Conservation (phyloP, 2,888 invertebrate species). For the Nomada fucata region DNA sequence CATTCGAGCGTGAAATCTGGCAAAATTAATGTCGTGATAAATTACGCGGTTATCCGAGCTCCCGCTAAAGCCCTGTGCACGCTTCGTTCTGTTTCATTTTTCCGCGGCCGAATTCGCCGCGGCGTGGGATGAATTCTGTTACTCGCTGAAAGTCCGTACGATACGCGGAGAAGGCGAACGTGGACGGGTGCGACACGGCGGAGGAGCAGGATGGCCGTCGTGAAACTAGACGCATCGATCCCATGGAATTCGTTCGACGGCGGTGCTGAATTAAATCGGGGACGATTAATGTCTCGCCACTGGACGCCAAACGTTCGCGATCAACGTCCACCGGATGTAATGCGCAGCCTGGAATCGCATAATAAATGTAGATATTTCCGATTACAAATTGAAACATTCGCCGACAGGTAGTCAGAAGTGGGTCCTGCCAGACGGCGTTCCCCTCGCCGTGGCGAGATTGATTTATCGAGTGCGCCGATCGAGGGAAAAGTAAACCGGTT, state of each 20-base stretch:
- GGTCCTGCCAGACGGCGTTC: conserved; percentile 46
- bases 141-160: neutral
- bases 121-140: neutral
- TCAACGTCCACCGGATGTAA: conserved; percentile 45
- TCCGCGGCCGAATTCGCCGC: conserved; percentile 13
- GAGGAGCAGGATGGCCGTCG: neutral
- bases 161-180: neutral
- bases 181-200: no score
- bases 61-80: neutral
- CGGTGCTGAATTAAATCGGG: conserved; percentile 48
- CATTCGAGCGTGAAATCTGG: conserved; percentile 38
- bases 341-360: conserved; percentile 47
- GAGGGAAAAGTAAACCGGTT: conserved; percentile 59
- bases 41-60: conserved; percentile 27
- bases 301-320: conserved; percentile 2
- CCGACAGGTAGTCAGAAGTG: conserved; percentile 52
- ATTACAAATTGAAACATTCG: conserved; percentile 71
- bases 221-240: conserved; percentile 25
- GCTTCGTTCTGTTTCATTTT: conserved; percentile 9
- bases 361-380: conserved; percentile 67
- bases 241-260: conserved; percentile 41
- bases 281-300: conserved; percentile 51
- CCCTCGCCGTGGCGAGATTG: conserved; percentile 37
- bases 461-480: conserved; percentile 56
- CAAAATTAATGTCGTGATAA: conserved; percentile 50